Evolutionary conservation across 1,140 invertebrate genomes (phyloP), one percentile per base, ranked within the genome.

Genomic region (Formica exsecta): DNA sequence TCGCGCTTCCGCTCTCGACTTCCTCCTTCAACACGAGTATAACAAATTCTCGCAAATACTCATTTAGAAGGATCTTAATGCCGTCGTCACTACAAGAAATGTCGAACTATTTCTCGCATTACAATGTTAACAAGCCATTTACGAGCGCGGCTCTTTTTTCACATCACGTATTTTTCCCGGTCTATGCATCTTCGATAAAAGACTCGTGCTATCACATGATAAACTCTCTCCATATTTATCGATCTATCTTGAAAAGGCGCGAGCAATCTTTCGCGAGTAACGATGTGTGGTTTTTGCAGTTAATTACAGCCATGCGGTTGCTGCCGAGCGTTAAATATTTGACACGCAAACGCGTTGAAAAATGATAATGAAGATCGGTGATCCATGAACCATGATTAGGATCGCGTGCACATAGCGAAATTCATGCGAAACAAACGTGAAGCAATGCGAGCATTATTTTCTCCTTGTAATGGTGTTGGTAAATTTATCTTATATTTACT

Each of bases 321-420:
- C 44, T 48, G n/a, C 65, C 54, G 68, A 81, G 85, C 61, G 57
- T 86, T 66, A 83, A 86, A 59, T 54, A 8, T 36, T 36, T 32
- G 41, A 25, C 54, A 83, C 48, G 77, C 79, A 19, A 76, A 22
- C 48, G 11, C 38, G 19, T 36, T 57, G 13, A 57, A 29, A 74
- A 44, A 64, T 32, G 22, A 64, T 65, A 36, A 84, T 75, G 54
- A 32, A 54, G 22, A 77, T 85, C 59, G 22, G 54, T 73, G 25
- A 61, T 75, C 59, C 41, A 51, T 38, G 64, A n/a, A 19, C n/a
- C 64, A 44, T 16, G 29, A 25, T 6, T 22, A 74, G 13, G 5
- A 86, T 89, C 76, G 87, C 88, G 84, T 89, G 83, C 16, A 11
- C 19, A 7, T 29, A 16, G 74, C 29, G 87, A 89, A 62, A 86